A percentile compares a stretch with the other conserved stretches of the same genome.
phyloP scores from a whole-genome alignment of 2,888 invertebrate species.

The Shargacucullia verbasci region DNA sequence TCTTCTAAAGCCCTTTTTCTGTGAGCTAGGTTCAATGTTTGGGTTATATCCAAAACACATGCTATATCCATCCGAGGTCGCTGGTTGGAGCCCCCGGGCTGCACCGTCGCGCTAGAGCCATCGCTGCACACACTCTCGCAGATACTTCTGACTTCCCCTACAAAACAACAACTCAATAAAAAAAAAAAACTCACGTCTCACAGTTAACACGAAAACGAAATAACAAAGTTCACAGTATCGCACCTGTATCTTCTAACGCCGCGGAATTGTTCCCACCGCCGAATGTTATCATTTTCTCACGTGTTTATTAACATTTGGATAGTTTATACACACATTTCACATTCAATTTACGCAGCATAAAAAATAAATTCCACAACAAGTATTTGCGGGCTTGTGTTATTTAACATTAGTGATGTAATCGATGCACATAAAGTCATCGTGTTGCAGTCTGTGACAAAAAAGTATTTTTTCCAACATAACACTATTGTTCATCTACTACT shows the following conservation, averaged over 20 bases:
- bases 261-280: conserved; percentile 79
- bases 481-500: no score
- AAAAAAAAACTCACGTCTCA: conserved; percentile 56
- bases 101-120: conserved; percentile 86
- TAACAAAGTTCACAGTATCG: conserved; percentile 64
- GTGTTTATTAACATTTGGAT: conserved; percentile 79
- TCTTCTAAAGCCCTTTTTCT: conserved; percentile 95
- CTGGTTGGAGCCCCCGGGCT: conserved; percentile 77
- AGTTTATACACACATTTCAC: conserved; percentile 72
- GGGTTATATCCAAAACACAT: conserved; percentile 94
- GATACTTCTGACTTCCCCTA: conserved; percentile 87
- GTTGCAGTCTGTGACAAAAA: conserved; percentile 20
- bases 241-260: conserved; percentile 84
- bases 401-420: conserved; percentile 79
- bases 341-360: conserved; percentile 69
- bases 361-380: conserved; percentile 73
- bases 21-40: conserved; percentile 92
- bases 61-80: conserved; percentile 95
- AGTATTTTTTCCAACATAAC: not conserved
- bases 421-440: conserved; percentile 14
- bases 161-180: conserved; percentile 56
- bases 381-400: conserved; percentile 77
- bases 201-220: conserved; percentile 50
- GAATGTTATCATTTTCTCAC: conserved; percentile 85
- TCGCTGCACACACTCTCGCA: conserved; percentile 88